A percentile compares a stretch with the other conserved stretches of the same genome.
Evolutionary conservation across 2,113 vertebrate species (phyloP).

Genomic region (Polyodon spathula): DNA sequence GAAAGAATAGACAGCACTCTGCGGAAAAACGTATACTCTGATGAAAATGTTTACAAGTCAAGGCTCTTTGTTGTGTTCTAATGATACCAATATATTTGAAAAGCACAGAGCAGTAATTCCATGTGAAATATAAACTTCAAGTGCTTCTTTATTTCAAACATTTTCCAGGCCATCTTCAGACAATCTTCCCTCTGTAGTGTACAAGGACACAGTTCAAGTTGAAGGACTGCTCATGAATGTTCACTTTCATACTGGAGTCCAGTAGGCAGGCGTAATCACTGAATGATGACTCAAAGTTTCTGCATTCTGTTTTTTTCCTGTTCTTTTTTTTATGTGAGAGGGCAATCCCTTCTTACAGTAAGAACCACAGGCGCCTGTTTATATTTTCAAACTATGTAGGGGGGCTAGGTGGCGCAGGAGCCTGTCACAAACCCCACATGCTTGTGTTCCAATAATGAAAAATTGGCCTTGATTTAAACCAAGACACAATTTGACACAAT

Average conservation of each 20-base stretch:
- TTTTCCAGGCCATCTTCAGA: conserved; percentile 71
- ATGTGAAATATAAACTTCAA: conserved; percentile 38
- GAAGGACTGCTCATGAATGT: conserved; percentile 59
- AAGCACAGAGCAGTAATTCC: conserved; percentile 44
- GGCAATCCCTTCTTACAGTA: too few species aligned
- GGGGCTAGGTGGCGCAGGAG: too few species aligned
- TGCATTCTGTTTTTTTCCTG: conserved; percentile 31
- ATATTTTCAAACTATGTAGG: too few species aligned
- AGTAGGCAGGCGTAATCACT: conserved; percentile 51
- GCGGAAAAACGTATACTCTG: conserved; percentile 31
- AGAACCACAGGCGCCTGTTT: too few species aligned
- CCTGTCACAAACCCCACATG: too few species aligned
- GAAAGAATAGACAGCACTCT: conserved; percentile 32
- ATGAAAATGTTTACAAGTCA: conserved; percentile 40
- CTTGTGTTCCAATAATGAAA: too few species aligned
- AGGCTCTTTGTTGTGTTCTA: conserved; percentile 45
- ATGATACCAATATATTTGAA: conserved; percentile 29
- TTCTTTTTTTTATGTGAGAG: conserved; percentile 10
- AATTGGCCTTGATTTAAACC: too few species aligned
- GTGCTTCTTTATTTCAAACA: conserved; percentile 56
- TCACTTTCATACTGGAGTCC: conserved; percentile 60
- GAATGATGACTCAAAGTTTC: conserved; percentile 60
- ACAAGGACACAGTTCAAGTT: conserved; percentile 34
- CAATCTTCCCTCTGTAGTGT: conserved; percentile 65
- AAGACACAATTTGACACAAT: too few species aligned